Conservation (phyloP, 2,888 invertebrate genomes). For the Tinea semifulvella region DNA sequence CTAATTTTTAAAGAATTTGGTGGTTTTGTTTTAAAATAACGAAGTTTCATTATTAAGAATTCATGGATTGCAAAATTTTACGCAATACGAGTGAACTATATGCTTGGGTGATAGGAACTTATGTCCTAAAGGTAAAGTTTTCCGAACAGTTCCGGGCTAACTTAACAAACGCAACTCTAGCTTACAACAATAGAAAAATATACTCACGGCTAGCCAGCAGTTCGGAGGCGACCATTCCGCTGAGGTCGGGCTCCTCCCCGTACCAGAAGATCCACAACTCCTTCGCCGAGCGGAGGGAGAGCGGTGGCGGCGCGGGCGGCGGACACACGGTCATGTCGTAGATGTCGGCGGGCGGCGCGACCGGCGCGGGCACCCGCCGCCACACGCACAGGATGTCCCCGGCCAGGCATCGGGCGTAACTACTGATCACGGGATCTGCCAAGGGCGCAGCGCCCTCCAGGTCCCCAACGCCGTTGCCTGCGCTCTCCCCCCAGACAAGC, state of each 20-base stretch:
- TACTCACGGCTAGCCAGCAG: conserved; percentile 86
- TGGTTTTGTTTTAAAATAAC: too few relatives aligned
- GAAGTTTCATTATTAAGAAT: too few relatives aligned
- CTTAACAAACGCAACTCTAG: neutral
- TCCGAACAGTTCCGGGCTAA: too few relatives aligned
- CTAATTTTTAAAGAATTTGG: too few relatives aligned
- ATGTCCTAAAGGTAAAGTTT: too few relatives aligned
- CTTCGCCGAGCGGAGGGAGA: conserved; percentile 88
- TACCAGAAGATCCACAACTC: conserved; percentile 99
- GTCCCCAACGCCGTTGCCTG: conserved; percentile 57
- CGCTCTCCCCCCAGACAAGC: conserved; percentile 81
- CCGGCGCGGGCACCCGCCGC: conserved; percentile 82
- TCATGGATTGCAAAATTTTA: too few relatives aligned
- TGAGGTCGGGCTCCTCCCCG: conserved; percentile 94
- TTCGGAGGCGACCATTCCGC: conserved; percentile 84
- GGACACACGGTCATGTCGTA: conserved; percentile 56
- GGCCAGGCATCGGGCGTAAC: conserved; percentile 90
- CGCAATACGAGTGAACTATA: too few relatives aligned
- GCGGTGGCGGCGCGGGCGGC: conserved; percentile 73
- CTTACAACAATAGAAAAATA: conserved; percentile 13
- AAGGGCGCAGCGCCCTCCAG: conserved; percentile 71
- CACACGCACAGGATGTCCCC: conserved; percentile 98
- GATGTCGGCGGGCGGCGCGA: conserved; percentile 60
- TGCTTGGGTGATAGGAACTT: too few relatives aligned
- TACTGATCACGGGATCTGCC: conserved; percentile 90